Evolutionary conservation across 1,140 invertebrate genomes (phyloP), one percentile per base, ranked within the genome.

Genomic region (Thaumetopoea pityocampa): DNA sequence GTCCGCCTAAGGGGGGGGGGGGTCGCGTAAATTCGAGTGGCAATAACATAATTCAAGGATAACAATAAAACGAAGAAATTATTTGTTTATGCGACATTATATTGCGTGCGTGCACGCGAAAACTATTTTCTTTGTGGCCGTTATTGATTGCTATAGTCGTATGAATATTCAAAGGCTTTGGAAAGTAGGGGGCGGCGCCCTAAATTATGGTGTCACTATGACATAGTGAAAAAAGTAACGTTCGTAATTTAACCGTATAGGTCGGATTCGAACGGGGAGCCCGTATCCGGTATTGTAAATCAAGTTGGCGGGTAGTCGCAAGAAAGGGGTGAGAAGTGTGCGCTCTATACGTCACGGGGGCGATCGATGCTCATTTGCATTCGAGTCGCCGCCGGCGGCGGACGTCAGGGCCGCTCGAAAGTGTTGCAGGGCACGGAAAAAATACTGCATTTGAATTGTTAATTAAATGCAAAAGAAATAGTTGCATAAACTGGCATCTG

Each of bases 141-240:
- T 77, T 83, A 83, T 83, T 79, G 77, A 83, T 83, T 79, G 68
- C 76, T 78, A 73, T 72, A 73, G 67, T 60, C 67, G 60, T 79
- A 83, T 83, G 77, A 83, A 83, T 83, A 81, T 83, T 83, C 79
- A 83, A 57, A 93, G 22, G 92, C 92, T 83, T 96, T 94, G 19
- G 93, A 94, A 65, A 96, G 96, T 11, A 95, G 9, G 93, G 93
- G 51, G 94, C 92, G 26, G 58, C 65, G 78, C 68, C 76, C 68
- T 78, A 76, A 79, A 82, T 82, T 76, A 79, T 65, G 58, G 71
- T 82, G 73, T 82, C 78, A 82, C 53, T 69, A 67, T 76, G 73
- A 78, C 69, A 57, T 43, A 79, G 66, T 71, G 60, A 70, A 74
- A 82, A 74, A 82, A 77, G 65, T 64, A 61, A 28, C 51, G 55